phyloP scores from a whole-genome alignment of 2,888 invertebrate genomes.

The Lingula anatina region DNA sequence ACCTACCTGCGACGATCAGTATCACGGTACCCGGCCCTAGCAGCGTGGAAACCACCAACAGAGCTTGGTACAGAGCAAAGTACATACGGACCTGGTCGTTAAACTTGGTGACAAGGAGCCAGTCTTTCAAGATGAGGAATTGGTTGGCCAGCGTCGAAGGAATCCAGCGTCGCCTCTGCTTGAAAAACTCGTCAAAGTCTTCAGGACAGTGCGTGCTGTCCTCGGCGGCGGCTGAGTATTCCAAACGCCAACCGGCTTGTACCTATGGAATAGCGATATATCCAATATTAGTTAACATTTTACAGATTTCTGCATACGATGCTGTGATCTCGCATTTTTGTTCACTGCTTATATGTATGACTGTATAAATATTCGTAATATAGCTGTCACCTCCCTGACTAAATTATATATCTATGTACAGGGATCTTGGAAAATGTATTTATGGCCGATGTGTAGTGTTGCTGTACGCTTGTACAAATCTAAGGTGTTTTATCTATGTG shows the following conservation, averaged over 20 bases:
- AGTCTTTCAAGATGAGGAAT: slow-evolving; percentile 28
- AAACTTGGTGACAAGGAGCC: slow-evolving; percentile 19
- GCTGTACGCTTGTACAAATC: too few relatives aligned
- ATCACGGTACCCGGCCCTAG: slow-evolving; percentile 33
- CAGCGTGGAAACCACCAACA: slow-evolving; percentile 35
- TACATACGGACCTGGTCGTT: slow-evolving; percentile 33
- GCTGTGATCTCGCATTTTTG: too few relatives aligned
- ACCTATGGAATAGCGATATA: too few relatives aligned
- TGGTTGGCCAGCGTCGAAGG: slow-evolving; percentile 40
- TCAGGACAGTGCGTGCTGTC: slow-evolving; percentile 41
- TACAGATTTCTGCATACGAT: too few relatives aligned
- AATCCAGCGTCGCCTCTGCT: slow-evolving; percentile 43
- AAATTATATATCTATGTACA: too few relatives aligned
- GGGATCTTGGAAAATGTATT: too few relatives aligned
- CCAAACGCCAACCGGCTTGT: slow-evolving; percentile 43
- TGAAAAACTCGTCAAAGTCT: slow-evolving; percentile 46
- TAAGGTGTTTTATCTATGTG: too few relatives aligned
- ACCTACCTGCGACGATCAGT: slow-evolving; percentile 29
- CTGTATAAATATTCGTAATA: too few relatives aligned
- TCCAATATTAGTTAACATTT: too few relatives aligned
- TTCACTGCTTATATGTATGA: too few relatives aligned
- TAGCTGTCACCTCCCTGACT: too few relatives aligned
- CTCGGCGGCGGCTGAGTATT: slow-evolving; percentile 42
- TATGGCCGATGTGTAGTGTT: too few relatives aligned
- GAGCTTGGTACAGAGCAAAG: slow-evolving; percentile 36